Base-by-base conservation (phyloP, 2,113 vertebrate species). In the Megaceryle maxima region DNA sequence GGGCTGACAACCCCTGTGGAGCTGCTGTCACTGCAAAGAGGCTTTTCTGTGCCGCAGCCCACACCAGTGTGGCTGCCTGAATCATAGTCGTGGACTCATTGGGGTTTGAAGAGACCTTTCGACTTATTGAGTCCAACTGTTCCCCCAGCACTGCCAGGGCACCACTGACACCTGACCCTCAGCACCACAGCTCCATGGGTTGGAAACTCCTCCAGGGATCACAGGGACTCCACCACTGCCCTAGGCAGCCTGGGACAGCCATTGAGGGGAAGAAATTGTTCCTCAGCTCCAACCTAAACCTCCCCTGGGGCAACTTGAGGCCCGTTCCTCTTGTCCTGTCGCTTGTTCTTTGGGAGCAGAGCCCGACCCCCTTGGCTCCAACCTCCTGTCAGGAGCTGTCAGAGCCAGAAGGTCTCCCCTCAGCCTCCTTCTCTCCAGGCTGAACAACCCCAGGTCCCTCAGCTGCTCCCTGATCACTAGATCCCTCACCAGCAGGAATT, bases 11-110 rank as follows among this genome's bases (percentile, higher is more conserved):
- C 10, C 1, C 8, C 57, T 2, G 3, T 1, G 2, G 39, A 37
- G 56, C 39, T 2, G 5, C 19, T n/a, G 3, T 0, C 4, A 12
- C 28, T 13, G 17, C 62, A 8, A 8, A 39, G 31, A 19, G 5
- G 56, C 57, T 25, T 11, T 44, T 25, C 35, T 7, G 46, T 5
- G 50, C 67, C 2, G 5, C n/a, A 10, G 55, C 4, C 26, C 15
- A 5, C 33, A 1, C 15, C 10, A 2, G 25, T 6, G 26, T 19
- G 7, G 28, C 35, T 11, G 41, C 59, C 56, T 7, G 10, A 22
- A 16, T 37, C 35, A 16, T 4, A 25, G 60, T 22, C n/a, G 24
- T 14, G 35, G 59, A 62, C 25, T 16, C 21, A 9, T 37, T 37
- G 37, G 24, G 60, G 24, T 17, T 39, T 35, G 60, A 12, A 28